Percentiles rank a stretch among this genome's conserved stretches.
phyloP scores from a whole-genome alignment of 1,140 invertebrate genomes.

The Aphis craccivora region DNA sequence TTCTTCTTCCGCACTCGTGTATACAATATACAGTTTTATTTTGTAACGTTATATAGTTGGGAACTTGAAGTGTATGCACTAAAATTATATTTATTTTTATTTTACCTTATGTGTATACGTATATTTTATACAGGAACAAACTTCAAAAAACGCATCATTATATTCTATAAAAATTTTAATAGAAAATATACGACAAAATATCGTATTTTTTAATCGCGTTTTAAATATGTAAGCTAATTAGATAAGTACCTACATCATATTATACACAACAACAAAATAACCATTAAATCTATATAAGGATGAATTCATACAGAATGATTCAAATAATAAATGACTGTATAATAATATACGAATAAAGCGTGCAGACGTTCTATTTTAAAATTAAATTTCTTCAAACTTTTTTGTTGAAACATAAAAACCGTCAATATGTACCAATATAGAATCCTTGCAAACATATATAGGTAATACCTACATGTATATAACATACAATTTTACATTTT shows the following conservation, averaged over 20 bases:
- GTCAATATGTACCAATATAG: background rate
- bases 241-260: too few species aligned
- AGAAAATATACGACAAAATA: background rate
- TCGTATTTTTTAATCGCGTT: background rate
- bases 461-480: too few species aligned
- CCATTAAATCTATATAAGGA: background rate
- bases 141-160: background rate
- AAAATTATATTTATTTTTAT: background rate
- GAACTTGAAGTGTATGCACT: background rate
- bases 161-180: too few species aligned
- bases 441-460: too few species aligned
- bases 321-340: background rate
- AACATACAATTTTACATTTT: too few species aligned
- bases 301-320: background rate
- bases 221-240: background rate
- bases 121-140: background rate
- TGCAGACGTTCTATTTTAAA: too few species aligned
- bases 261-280: background rate
- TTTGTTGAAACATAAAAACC: background rate
- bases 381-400: background rate
- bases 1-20: background rate
- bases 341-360: too few species aligned
- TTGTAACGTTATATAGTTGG: background rate
- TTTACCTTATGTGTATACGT: accelerated
- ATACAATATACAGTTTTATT: background rate